phyloP scores from a whole-genome alignment of 2,888 invertebrate species.

The Cephus rjabovi region DNA sequence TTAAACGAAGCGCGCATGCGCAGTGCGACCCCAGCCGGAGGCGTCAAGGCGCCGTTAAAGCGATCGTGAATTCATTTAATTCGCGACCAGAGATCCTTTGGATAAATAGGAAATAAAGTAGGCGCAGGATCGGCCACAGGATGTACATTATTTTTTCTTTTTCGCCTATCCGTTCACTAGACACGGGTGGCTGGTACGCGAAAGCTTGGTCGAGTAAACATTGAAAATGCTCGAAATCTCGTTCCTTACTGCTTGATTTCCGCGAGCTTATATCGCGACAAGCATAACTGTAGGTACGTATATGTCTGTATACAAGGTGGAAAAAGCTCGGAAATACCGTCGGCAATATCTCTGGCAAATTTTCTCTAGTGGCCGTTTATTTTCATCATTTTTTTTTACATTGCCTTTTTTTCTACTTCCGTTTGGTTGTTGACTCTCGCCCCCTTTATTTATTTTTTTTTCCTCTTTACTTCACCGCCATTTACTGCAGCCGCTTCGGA shows the following conservation, averaged over 20 bases:
- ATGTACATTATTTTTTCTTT: too few species aligned
- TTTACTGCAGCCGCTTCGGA: conserved; percentile 5
- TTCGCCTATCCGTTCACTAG: too few species aligned
- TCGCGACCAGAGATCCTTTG: too few species aligned
- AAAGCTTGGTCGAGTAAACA: too few species aligned
- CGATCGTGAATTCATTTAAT: too few species aligned
- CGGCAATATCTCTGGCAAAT: conserved; percentile 25
- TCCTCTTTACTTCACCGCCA: conserved; percentile 9
- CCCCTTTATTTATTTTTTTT: not conserved
- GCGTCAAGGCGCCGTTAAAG: too few species aligned
- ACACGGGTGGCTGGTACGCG: too few species aligned
- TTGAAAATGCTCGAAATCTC: not conserved
- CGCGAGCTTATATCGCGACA: not conserved
- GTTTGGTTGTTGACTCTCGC: not conserved
- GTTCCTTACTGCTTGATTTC: not conserved
- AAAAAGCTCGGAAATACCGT: not conserved
- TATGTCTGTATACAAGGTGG: not conserved
- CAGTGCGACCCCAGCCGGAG: not conserved
- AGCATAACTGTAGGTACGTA: not conserved
- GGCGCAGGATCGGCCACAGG: too few species aligned
- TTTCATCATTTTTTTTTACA: conserved; percentile 4
- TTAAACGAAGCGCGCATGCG: conserved; percentile 12
- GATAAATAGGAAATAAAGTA: too few species aligned
- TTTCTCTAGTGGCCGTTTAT: conserved; percentile 32
- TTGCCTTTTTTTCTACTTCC: conserved; percentile 9